These are phyloP conservation scores for Coryphaenoides rupestris DNA, from an alignment of 2,113 vertebrate species.

Conservation along the genomic window DNA sequence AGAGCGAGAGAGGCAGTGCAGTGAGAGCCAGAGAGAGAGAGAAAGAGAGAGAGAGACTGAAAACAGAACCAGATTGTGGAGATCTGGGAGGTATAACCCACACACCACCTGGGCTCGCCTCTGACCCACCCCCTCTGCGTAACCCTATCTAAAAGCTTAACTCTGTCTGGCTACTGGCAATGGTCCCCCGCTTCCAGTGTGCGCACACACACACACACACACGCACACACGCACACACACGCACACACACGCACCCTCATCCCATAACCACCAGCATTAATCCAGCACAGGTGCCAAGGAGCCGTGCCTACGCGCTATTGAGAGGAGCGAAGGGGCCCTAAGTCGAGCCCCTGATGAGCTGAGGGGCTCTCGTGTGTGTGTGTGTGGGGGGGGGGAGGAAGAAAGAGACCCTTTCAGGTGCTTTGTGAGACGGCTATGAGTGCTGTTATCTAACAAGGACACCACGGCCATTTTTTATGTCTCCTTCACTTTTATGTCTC, in stretches of 20 bases:
- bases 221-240: too few relatives aligned
- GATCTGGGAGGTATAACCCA: slow-evolving; percentile 75
- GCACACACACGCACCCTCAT: too few relatives aligned
- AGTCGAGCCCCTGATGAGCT: too few relatives aligned
- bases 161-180: slow-evolving; percentile 78
- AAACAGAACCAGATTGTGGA: slow-evolving; percentile 72
- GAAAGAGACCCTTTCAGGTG: background rate
- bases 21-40: too few relatives aligned
- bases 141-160: slow-evolving; percentile 93
- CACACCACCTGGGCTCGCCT: slow-evolving; percentile 86
- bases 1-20: too few relatives aligned
- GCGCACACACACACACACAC: too few relatives aligned
- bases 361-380: background rate
- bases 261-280: slow-evolving; percentile 67
- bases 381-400: too few relatives aligned
- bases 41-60: slow-evolving; percentile 35
- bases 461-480: too few relatives aligned
- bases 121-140: slow-evolving; percentile 72
- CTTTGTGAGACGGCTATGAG: too few relatives aligned
- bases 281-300: slow-evolving; percentile 94
- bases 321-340: too few relatives aligned
- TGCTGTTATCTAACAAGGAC: too few relatives aligned
- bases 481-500: too few relatives aligned
- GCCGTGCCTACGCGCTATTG: slow-evolving; percentile 38
- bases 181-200: slow-evolving; percentile 62